Base-by-base conservation (phyloP, 2,113 vertebrate species). In the Aegotheles bennettii region DNA sequence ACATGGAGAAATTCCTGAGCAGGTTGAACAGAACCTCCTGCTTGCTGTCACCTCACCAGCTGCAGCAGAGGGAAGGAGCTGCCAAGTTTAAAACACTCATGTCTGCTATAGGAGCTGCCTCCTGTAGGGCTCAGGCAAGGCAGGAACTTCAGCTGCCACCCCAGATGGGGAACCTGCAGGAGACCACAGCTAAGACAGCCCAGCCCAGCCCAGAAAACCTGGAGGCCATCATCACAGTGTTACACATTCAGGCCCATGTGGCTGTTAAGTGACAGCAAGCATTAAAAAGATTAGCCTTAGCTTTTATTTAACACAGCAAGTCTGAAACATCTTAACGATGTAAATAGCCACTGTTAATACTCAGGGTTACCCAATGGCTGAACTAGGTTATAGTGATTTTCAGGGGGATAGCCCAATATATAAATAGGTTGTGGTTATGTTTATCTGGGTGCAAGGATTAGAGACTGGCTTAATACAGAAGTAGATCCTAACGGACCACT, bases 341-440 rank as follows among this genome's bases (percentile, higher is more conserved):
- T 73, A 90, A 96, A 93, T 95, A 96, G 79, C 16, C 26, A 5
- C 57, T 2, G 2, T 42, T 96, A 95, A 96, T 71, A 42, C 90
- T 48, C 26, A 7, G 77, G 69, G 93, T 88, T 96, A 93, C 84
- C 89, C 87, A 95, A 86, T 2, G 3, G 64, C 90, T 81, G 74
- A 96, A 89, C 16, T 74, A 75, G 93, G 88, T 84, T 96, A 88
- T 31, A 59, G 81, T 79, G 17, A 67, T 90, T 92, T 91, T 87
- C 40, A 10, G 93, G 48, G 92, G 96, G 89, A 92, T 96, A 91
- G 85, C 96, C 95, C 82, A 75, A 48, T 25, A 45, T 68, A 96
- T 94, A 96, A 96, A 97, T 97, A 97, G 94, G 54, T 65, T 68
- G 65, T 59, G 78, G 85, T 84, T 93, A 78, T 87, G 78, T 96